Conservation (phyloP, 2,113 vertebrate species). For the Phocoena phocoena region DNA sequence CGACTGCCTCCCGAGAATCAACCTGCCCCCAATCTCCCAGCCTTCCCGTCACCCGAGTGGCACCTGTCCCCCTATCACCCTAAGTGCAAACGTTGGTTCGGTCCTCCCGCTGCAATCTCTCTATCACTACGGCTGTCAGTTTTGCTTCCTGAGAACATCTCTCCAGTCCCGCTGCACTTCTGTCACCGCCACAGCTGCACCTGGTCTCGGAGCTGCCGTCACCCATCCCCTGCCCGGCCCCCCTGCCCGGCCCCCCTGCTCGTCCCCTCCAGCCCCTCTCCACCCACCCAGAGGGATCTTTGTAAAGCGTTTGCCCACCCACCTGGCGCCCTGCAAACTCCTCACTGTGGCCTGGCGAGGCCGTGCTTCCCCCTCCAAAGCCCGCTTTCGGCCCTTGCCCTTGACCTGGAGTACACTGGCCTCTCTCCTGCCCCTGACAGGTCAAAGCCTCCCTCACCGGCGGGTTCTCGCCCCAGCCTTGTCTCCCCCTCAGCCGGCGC, state of each 20-base stretch:
- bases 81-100: fast-evolving
- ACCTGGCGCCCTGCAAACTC: fast-evolving
- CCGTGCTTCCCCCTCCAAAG: background rate
- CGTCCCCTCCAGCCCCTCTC: background rate
- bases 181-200: background rate
- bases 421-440: background rate
- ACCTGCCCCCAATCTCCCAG: fast-evolving
- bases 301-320: fast-evolving
- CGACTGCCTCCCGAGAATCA: fast-evolving
- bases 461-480: too few species aligned
- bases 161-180: fast-evolving
- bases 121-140: background rate
- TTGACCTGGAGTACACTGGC: background rate
- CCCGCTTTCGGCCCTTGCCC: background rate
- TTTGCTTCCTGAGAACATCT: background rate
- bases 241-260: too few species aligned
- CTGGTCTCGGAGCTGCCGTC: background rate
- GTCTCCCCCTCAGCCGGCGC: background rate
- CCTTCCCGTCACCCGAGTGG: fast-evolving
- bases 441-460: background rate
- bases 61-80: fast-evolving
- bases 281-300: too few species aligned
- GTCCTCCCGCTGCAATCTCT: background rate
- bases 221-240: background rate
- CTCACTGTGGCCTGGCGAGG: background rate